Conservation (phyloP, 2,888 invertebrate species). For the Hyalella azteca region DNA sequence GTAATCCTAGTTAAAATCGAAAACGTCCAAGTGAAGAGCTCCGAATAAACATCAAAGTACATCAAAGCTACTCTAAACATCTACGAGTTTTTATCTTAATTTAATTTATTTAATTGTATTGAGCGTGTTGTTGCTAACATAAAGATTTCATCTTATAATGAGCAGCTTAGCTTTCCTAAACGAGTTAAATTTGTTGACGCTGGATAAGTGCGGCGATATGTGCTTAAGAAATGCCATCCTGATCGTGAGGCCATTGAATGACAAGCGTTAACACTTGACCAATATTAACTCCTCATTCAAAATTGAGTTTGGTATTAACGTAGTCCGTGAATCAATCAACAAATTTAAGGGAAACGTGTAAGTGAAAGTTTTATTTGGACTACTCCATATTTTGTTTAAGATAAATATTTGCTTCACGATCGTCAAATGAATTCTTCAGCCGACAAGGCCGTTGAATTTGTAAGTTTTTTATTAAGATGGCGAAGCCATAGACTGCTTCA, state of each 20-base stretch:
- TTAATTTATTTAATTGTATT: conserved; percentile 11
- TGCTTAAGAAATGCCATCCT: not conserved
- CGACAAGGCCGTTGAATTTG: no score
- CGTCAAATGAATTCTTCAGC: no score
- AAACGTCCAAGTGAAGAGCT: not conserved
- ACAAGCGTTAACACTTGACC: no score
- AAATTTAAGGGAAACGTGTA: no score
- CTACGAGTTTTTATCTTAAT: conserved; percentile 27
- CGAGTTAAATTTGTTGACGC: not conserved
- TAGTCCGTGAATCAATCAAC: no score
- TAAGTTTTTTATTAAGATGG: no score
- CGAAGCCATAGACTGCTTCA: not conserved
- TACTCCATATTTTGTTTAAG: no score
- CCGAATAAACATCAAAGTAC: conserved; percentile 33
- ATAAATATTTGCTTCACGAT: no score
- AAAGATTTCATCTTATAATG: not conserved
- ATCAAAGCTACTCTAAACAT: conserved; percentile 32
- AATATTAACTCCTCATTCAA: no score
- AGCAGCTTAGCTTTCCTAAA: conserved; percentile 16
- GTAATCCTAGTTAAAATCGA: conserved; percentile 22
- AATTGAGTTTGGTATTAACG: no score
- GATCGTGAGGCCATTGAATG: not conserved
- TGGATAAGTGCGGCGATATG: not conserved
- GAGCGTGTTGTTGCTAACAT: not conserved
- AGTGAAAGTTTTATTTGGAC: no score